Evolutionary conservation across 1,140 invertebrate species (phyloP).

Genomic region (Ephestia elutella): DNA sequence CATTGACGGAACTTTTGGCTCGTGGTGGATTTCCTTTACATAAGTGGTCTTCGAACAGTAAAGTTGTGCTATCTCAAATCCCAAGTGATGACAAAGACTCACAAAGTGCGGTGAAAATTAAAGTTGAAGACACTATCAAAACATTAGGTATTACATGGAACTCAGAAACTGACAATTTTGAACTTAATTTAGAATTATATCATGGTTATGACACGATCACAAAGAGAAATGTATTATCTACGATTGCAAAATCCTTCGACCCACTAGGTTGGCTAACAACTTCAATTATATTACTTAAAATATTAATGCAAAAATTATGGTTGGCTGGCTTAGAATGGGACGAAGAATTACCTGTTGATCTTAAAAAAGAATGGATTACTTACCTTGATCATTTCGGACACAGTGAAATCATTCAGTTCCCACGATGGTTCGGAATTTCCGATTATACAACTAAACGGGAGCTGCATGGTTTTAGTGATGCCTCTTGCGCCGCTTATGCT

Average conservation of each 20-base stretch:
- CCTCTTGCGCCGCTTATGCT: conserved; percentile 20
- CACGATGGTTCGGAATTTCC: conserved; percentile 8
- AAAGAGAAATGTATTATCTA: conserved; percentile 30
- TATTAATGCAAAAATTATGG: conserved; percentile 58
- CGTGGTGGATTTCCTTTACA: conserved; percentile 25
- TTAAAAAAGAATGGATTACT: conserved; percentile 4
- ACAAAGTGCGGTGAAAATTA: neutral
- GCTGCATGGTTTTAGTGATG: conserved; percentile 35
- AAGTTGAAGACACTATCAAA: conserved; percentile 19
- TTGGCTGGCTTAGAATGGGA: conserved; percentile 41
- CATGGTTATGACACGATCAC: conserved; percentile 19
- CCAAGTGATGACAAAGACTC: neutral
- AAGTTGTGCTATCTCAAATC: conserved; percentile 8
- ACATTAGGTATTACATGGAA: conserved; percentile 30
- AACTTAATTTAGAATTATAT: conserved; percentile 18
- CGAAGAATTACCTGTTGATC: conserved; percentile 18
- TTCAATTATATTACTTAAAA: conserved; percentile 47
- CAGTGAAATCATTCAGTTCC: conserved; percentile 13
- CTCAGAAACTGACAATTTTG: conserved; percentile 22
- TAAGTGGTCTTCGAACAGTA: conserved; percentile 31
- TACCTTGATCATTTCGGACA: conserved; percentile 15
- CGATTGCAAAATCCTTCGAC: conserved; percentile 27
- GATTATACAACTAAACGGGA: neutral
- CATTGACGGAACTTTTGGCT: conserved; percentile 15
- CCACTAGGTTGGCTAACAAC: conserved; percentile 51